These are phyloP conservation scores for Aphrophora alni DNA, from an alignment of 2,888 invertebrate species.

Conservation along the genomic window DNA sequence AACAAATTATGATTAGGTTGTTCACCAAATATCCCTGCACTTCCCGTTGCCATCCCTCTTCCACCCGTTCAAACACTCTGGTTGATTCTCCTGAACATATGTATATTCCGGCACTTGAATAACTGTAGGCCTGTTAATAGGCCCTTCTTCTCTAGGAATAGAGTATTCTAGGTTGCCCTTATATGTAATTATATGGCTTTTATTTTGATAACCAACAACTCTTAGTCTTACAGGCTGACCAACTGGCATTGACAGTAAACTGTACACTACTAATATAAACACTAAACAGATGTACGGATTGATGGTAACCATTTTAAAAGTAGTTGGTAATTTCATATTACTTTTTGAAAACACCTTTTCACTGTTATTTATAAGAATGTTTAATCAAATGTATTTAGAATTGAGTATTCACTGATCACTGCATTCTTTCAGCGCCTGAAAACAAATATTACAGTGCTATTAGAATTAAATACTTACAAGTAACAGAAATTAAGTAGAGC, in stretches of 20 bases:
- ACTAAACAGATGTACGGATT: background rate
- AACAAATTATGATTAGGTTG: too few species aligned
- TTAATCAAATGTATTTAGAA: too few species aligned
- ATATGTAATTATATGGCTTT: background rate
- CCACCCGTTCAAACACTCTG: background rate
- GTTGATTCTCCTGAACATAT: background rate
- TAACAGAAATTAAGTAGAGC: too few species aligned
- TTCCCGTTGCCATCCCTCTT: background rate
- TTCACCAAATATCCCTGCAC: background rate
- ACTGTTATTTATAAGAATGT: too few species aligned
- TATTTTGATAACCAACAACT: background rate
- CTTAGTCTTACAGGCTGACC: background rate
- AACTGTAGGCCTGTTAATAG: background rate
- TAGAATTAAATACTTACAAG: too few species aligned
- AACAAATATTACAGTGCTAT: too few species aligned
- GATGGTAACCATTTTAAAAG: background rate
- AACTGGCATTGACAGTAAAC: background rate
- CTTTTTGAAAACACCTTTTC: too few species aligned
- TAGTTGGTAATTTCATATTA: too few species aligned
- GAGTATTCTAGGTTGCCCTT: background rate
- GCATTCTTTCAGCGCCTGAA: too few species aligned
- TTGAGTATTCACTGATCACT: too few species aligned
- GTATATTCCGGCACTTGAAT: background rate
- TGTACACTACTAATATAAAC: background rate
- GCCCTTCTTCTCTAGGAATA: background rate